Base-by-base conservation (phyloP, 2,888 invertebrate species). In the Seira sanloemensis region DNA sequence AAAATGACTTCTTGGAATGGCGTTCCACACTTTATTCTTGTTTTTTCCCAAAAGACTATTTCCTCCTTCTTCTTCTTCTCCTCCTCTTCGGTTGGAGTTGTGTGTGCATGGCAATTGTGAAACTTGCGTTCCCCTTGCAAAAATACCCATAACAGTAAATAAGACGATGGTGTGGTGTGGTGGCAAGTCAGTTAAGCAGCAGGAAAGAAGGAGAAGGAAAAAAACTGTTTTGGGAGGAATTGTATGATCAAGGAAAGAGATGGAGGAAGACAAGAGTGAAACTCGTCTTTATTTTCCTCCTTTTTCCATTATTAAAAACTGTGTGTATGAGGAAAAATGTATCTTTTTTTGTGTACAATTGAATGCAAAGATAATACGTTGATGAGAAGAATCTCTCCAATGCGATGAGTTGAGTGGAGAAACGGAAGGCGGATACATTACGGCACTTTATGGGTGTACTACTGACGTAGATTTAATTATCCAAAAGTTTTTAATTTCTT, bases 381-480 rank as follows among this genome's bases (percentile, higher is more conserved):
- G 62, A 62, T 62, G 62, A 9, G 62, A 62, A 62, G 62, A 50
- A 37, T 7, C n/a, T 62, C n/a, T 62, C 62, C 12, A 12, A 37
- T 9, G 37, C 5, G 12, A 37, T 12, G 37, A 37, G 62, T 62
- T n/a, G 21, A 18, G 21, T 37, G 69, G 69, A 50, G 46, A 80
- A 62, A 69, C 78, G 84, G 84, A 84, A 84, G 84, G 74, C 84
- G 84, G 84, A 84, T 84, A 78, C 84, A 84, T 84, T 84, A 84
- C 84, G 79, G 25, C 71, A 78, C 78, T 78, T 84, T 84, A 72
- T 79, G 74, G 68, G 71, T 81, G 72, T 69, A 78, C 76, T 72
- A 73, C 78, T 78, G 84, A 84, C 84, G 78, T 84, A 84, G 84
- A 84, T 84, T 84, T 84, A 84, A 84, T 84, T 84, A 84, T 84